A percentile compares a stretch with the other conserved stretches of the same genome.
phyloP scores from a whole-genome alignment of 2,888 invertebrate genomes.

The Epiperipatus broadwayi region DNA sequence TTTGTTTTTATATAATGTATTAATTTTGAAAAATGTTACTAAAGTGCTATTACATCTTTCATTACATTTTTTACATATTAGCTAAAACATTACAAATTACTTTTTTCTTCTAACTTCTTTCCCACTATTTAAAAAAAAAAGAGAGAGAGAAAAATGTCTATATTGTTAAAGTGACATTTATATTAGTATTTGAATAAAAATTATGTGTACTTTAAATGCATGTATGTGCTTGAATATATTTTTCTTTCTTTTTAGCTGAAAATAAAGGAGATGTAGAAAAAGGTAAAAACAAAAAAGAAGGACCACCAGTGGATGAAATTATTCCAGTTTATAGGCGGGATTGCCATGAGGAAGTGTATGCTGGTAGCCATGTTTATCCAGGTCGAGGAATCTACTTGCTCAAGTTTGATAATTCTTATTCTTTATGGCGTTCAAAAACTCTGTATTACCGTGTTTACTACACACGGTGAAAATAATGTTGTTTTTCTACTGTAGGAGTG shows the following conservation, averaged over 20 bases:
- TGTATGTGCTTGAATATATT: too few species aligned
- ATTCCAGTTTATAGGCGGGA: constrained; percentile 89
- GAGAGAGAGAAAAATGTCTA: too few species aligned
- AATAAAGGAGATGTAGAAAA: too few species aligned
- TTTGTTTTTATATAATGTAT: too few species aligned
- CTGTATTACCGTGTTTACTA: constrained; percentile 97
- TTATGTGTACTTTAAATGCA: background rate
- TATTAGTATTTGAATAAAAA: background rate
- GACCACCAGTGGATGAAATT: constrained; percentile 55
- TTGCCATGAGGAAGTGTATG: constrained; percentile 89
- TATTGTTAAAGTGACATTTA: too few species aligned
- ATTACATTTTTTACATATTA: too few species aligned
- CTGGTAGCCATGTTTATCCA: constrained; percentile 90
- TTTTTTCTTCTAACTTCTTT: too few species aligned
- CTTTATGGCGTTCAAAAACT: constrained; percentile 95
- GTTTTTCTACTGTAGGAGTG: too few species aligned
- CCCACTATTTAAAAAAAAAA: too few species aligned
- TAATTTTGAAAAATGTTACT: too few species aligned
- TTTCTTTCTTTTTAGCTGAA: background rate
- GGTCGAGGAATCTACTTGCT: constrained; percentile 91
- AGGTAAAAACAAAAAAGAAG: constrained; percentile 25
- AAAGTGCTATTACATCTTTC: too few species aligned
- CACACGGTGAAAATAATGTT: constrained; percentile 39
- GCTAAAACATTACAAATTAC: too few species aligned
- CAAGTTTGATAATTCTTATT: constrained; percentile 98